Base-by-base conservation (phyloP, 2,113 vertebrate genomes). In the Thomomys bottae region DNA sequence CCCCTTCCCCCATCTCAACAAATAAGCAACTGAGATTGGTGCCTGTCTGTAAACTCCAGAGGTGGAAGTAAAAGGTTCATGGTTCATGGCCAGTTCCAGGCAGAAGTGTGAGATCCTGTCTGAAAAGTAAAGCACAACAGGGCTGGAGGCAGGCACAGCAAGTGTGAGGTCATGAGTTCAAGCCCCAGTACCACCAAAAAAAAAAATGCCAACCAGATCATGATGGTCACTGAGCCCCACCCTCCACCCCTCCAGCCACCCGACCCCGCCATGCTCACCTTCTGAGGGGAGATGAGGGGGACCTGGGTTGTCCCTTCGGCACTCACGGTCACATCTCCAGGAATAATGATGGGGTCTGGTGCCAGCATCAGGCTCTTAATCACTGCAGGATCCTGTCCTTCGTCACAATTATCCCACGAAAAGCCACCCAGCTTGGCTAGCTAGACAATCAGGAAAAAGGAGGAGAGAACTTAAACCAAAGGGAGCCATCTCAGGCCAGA, bases 361-460 rank as follows among this genome's bases (percentile, higher is more conserved):
- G 93, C 87, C 89, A 98, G 32, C 0, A 94, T 97, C 70, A 98
- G 97, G 91, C 96, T 97, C 79, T 96, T 94, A 91, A 98, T 87
- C 78, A 97, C 76, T 0, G 96, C 97, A 0, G 98, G 98, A 26
- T 98, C 97, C 1, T 28, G 97, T 34, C 79, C 92, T 1, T 90
- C 93, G 30, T 97, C 97, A 0, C 98, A 98, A 94, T 98, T 97
- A 67, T 97, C 93, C 98, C 98, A 98, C 54, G 96, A 93, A 94
- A 98, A 98, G 87, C 77, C 94, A 80, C 93, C 38, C 3, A 97
- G 77, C 96, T 96, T 88, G 73, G 66, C 76, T 32, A 40, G 72
- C n/a, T 23, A 14, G 40, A 42, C 36, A 78, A 45, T 34, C 90
- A 73, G 42, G 63, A 72, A 70, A 76, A 57, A 45, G 34, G 63